Evolutionary conservation across 2,797 vertebrate species (phyloP).

Genomic region (Protosalanx chinensis): DNA sequence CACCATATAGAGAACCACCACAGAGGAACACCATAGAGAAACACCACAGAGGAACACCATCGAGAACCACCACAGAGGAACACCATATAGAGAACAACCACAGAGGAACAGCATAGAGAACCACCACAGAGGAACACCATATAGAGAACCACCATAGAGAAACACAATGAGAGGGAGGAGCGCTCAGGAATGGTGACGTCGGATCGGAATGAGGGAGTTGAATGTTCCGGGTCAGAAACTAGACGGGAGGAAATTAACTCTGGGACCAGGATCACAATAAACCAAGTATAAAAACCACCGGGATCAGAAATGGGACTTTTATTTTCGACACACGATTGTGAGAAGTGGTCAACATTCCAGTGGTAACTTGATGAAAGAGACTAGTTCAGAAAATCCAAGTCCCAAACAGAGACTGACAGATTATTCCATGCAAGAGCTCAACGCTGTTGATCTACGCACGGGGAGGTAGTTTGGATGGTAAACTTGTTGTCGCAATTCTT

Average conservation of each 20-base stretch:
- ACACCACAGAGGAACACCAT: background rate
- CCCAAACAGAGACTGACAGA: constrained; percentile 52
- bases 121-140: no score
- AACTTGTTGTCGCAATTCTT: constrained; percentile 34
- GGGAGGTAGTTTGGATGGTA: constrained; percentile 44
- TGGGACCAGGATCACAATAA: constrained; percentile 47
- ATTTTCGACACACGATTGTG: constrained; percentile 20
- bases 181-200: constrained; percentile 72
- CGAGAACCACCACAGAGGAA: no score
- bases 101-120: no score
- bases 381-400: constrained; percentile 58
- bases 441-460: constrained; percentile 38
- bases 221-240: constrained; percentile 81
- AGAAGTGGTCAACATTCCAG: constrained; percentile 23
- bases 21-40: background rate
- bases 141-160: no score
- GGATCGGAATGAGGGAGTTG: constrained; percentile 80
- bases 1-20: no score
- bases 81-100: no score
- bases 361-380: constrained; percentile 22
- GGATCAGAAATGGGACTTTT: constrained; percentile 49
- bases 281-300: constrained; percentile 15
- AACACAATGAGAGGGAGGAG: constrained; percentile 60
- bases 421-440: constrained; percentile 51
- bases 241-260: constrained; percentile 77